Evolutionary conservation across 2,113 vertebrate species (phyloP).

Genomic region (Accipiter cooperii): DNA sequence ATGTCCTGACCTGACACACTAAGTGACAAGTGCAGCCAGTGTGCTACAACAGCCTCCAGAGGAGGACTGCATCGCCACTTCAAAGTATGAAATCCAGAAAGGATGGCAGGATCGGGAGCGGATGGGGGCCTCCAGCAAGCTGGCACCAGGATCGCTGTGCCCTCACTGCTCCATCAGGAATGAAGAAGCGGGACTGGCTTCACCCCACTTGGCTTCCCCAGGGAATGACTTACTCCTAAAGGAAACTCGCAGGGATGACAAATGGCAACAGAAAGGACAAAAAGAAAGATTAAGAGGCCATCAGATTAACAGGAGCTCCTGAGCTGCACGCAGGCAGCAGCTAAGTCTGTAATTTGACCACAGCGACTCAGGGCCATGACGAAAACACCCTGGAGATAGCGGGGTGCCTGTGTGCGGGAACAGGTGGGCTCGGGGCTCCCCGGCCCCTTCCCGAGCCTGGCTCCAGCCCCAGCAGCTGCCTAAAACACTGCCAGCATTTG

Average conservation of each 20-base stretch:
- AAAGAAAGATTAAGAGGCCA: slow-evolving; percentile 43
- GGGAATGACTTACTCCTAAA: background rate
- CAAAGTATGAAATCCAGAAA: background rate
- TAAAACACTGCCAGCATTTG: slow-evolving; percentile 8
- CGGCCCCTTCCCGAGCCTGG: background rate
- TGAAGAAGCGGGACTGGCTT: background rate
- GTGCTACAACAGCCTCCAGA: background rate
- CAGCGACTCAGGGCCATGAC: background rate
- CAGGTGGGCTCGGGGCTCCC: background rate
- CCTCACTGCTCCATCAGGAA: background rate
- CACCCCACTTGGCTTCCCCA: background rate
- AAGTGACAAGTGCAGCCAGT: background rate
- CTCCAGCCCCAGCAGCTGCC: slow-evolving; percentile 37
- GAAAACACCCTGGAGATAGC: background rate
- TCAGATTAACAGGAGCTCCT: slow-evolving; percentile 29
- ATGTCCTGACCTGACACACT: background rate
- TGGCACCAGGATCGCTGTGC: accelerated
- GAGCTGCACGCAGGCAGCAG: background rate
- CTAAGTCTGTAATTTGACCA: background rate
- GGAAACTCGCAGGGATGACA: background rate
- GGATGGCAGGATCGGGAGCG: accelerated
- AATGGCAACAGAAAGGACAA: slow-evolving; percentile 23
- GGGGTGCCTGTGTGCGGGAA: background rate
- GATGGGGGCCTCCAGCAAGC: background rate
- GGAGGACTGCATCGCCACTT: background rate